Evolutionary conservation across 2,113 vertebrate species (phyloP).

Genomic region (Coptodon rendalli): DNA sequence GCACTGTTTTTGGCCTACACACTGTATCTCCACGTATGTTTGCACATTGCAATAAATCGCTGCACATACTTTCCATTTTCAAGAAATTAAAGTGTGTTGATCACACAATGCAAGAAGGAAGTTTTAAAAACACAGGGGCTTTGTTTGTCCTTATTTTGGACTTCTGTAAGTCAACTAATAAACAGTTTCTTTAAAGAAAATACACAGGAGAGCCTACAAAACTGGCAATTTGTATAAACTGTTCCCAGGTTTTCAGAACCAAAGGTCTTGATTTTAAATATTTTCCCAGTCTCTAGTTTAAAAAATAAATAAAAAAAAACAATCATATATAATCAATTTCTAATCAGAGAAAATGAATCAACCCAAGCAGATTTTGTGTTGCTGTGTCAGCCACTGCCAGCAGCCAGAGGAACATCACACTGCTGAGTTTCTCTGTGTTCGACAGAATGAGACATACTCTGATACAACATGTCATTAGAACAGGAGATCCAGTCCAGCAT

Average conservation of each 20-base stretch:
- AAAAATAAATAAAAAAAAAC: not conserved
- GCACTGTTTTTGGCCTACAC: not conserved
- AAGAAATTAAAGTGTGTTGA: not conserved
- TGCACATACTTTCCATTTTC: not conserved
- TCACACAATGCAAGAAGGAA: not conserved
- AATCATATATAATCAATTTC: not conserved
- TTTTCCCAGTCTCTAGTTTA: not conserved
- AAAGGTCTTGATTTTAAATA: not conserved
- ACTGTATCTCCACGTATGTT: not conserved
- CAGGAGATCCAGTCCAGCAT: not conserved
- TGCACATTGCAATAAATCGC: not conserved
- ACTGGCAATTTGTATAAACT: not conserved
- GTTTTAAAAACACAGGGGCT: not conserved
- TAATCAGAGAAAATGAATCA: not conserved
- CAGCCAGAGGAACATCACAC: not conserved
- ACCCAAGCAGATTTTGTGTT: not conserved
- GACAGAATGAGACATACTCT: not conserved
- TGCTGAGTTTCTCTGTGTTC: not conserved
- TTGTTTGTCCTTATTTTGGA: not conserved
- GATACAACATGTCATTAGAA: not conserved
- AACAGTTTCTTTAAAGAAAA: not conserved
- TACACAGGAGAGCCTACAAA: accelerated
- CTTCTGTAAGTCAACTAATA: not conserved
- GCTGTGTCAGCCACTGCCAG: not conserved
- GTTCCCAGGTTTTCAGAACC: accelerated